Evolutionary conservation across 2,113 vertebrate species (phyloP).

Genomic region (Poecile atricapillus): DNA sequence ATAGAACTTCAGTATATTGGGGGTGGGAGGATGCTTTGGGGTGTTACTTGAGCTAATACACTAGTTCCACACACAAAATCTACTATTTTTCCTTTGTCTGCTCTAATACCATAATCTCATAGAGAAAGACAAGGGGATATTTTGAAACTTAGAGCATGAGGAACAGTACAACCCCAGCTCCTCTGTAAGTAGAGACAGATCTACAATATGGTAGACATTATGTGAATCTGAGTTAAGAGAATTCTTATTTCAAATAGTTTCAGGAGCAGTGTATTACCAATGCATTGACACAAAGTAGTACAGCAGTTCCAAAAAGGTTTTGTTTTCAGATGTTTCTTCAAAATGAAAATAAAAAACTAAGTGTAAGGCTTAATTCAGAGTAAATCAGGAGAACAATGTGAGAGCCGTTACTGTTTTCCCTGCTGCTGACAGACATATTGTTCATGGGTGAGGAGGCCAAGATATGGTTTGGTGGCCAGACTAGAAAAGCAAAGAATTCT

Average conservation of each 20-base stretch:
- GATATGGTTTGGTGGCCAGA: not conserved
- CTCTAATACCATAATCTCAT: not conserved
- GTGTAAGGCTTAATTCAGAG: not conserved
- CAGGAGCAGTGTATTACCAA: not conserved
- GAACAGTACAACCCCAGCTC: not conserved
- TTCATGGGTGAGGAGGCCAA: not conserved
- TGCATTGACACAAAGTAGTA: not conserved
- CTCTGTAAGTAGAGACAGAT: not conserved
- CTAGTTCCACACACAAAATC: not conserved
- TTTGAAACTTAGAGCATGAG: not conserved
- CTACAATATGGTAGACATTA: not conserved
- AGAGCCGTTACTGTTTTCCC: not conserved
- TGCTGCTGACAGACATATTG: not conserved
- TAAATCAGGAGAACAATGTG: not conserved
- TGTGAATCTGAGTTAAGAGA: not conserved
- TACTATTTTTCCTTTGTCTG: not conserved
- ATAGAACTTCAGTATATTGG: not conserved
- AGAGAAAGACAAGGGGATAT: accelerated
- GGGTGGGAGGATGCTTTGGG: accelerated
- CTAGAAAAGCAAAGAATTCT: not conserved
- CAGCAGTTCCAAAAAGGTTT: not conserved
- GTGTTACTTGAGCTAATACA: not conserved
- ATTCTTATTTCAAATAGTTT: not conserved
- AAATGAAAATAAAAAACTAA: not conserved
- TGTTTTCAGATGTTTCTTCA: not conserved